phyloP scores from a whole-genome alignment of 2,888 invertebrate genomes.

The Lochmaea capreae region DNA sequence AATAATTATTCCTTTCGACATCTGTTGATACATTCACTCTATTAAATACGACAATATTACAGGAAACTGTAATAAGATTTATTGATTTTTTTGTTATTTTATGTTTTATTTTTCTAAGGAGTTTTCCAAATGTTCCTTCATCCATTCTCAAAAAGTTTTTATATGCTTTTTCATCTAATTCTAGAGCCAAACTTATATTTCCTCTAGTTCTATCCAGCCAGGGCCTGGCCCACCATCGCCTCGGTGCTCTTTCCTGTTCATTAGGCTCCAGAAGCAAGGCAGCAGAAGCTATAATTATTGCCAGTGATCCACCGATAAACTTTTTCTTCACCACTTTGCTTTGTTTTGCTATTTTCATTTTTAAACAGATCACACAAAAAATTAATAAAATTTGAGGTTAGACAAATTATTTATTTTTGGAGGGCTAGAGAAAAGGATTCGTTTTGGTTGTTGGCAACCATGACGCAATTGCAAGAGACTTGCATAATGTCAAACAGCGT shows the following conservation, averaged over 20 bases:
- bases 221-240: slow-evolving; percentile 9
- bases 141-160: slow-evolving; percentile 29
- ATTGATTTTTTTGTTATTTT: slow-evolving; percentile 31
- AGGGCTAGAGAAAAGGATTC: too few species aligned
- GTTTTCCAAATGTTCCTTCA: slow-evolving; percentile 26
- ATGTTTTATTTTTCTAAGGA: slow-evolving; percentile 32
- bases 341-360: too few species aligned
- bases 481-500: too few species aligned
- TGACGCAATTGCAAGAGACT: too few species aligned
- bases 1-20: too few species aligned
- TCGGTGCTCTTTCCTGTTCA: slow-evolving; percentile 9
- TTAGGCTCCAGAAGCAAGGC: neutral
- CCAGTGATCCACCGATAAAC: neutral
- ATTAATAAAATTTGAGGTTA: too few species aligned
- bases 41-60: too few species aligned
- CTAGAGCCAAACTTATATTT: slow-evolving; percentile 13
- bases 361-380: too few species aligned
- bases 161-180: neutral
- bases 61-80: too few species aligned
- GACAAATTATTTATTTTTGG: too few species aligned
- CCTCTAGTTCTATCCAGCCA: neutral
- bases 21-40: too few species aligned
- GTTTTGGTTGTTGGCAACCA: too few species aligned
- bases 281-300: neutral
- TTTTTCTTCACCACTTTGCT: neutral